A percentile compares a stretch with the other conserved stretches of the same genome.
Conservation (phyloP, 2,797 vertebrate genomes). For the Florisuga fusca region DNA sequence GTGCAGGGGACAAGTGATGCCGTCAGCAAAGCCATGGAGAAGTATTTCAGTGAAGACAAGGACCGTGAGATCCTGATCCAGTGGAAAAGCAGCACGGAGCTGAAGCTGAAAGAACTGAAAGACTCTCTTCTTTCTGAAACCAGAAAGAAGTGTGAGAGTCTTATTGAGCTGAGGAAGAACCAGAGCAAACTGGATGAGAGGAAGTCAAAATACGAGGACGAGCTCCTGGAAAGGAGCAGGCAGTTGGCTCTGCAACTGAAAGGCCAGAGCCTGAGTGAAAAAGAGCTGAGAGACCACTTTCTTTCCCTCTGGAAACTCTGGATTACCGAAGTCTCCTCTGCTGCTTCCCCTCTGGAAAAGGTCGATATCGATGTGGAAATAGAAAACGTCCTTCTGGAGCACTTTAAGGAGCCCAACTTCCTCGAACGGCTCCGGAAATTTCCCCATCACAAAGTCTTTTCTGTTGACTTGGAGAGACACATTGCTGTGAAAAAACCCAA, state of each 20-base stretch:
- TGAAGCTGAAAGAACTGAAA: conserved; percentile 44
- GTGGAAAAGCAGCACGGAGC: conserved; percentile 62
- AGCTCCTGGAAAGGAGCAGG: conserved; percentile 40
- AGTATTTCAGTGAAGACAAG: conserved; percentile 68
- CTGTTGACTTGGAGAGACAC: conserved; percentile 1
- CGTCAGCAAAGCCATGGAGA: conserved; percentile 42
- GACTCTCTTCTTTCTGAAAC: conserved; percentile 47
- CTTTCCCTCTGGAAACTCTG: fast-evolving
- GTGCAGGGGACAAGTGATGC: background rate
- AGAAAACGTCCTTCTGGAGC: conserved; percentile 10
- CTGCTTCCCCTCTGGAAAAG: fast-evolving
- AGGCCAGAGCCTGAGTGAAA: background rate
- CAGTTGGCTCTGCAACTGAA: conserved; percentile 44
- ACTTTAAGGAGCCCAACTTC: background rate
- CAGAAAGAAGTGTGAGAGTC: conserved; percentile 4
- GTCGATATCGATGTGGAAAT: background rate
- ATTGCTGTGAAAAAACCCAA: fast-evolving
- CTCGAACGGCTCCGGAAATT: fast-evolving
- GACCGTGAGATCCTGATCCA: conserved; percentile 71
- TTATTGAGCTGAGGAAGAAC: conserved; percentile 17
- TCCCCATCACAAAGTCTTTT: background rate
- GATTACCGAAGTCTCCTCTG: background rate
- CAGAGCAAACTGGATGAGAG: conserved; percentile 21
- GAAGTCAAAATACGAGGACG: conserved; percentile 3
- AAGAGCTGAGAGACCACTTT: background rate